Evolutionary conservation across 2,888 invertebrate species (phyloP).

Genomic region (Aphodius sticticus): DNA sequence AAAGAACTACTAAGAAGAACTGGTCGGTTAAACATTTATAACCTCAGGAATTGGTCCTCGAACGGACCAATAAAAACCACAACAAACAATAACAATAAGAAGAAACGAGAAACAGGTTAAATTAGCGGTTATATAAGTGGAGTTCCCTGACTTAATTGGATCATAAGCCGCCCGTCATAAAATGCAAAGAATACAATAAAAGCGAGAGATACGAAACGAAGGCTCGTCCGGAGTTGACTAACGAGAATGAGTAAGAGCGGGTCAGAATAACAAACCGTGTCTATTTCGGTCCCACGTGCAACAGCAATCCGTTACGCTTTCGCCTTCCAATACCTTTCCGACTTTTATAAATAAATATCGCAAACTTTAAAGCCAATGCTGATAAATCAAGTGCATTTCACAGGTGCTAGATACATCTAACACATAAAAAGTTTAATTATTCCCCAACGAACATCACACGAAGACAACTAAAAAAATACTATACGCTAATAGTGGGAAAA

Average conservation of each 20-base stretch:
- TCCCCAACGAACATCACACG: not conserved
- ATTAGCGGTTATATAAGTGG: slow-evolving; percentile 4
- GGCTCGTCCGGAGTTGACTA: not conserved
- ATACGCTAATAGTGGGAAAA: not conserved
- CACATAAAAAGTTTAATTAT: not conserved
- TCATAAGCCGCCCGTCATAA: not conserved
- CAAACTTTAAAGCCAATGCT: not conserved
- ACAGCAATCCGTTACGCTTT: not conserved
- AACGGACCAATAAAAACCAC: not conserved
- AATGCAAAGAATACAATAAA: slow-evolving; percentile 4
- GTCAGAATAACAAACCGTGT: not conserved
- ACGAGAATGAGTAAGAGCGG: not conserved
- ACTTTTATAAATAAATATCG: not conserved
- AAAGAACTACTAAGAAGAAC: not conserved
- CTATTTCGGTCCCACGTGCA: not conserved
- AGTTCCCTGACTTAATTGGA: slow-evolving; percentile 4
- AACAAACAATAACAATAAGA: not conserved
- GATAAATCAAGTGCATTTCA: not conserved
- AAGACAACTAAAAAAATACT: not conserved
- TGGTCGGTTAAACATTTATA: too few relatives aligned
- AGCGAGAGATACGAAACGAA: not conserved
- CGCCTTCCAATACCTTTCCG: not conserved
- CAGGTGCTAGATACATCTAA: not conserved
- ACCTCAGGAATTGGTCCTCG: not conserved
- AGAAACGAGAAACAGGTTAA: not conserved